Evolutionary conservation across 2,888 invertebrate species (phyloP).

Genomic region (Laspeyria flexula): DNA sequence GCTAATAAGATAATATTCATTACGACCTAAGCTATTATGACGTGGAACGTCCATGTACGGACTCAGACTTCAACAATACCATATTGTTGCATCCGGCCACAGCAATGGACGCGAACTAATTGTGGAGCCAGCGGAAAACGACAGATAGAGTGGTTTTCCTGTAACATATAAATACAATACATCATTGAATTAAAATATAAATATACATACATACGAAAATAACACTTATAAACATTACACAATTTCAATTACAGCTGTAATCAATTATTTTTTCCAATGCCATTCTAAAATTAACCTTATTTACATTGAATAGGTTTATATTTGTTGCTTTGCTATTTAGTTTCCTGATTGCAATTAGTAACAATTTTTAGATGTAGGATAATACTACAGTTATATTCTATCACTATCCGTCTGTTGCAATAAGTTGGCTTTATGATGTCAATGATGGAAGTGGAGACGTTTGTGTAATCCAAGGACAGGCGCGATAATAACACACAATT

Average conservation of each 20-base stretch:
- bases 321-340: neutral
- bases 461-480: neutral
- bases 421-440: neutral
- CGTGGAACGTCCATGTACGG: slow-evolving; percentile 36
- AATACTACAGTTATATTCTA: neutral
- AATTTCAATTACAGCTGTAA: neutral
- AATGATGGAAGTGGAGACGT: neutral
- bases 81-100: slow-evolving; percentile 46
- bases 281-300: neutral
- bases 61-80: slow-evolving; percentile 42
- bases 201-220: neutral
- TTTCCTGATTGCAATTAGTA: neutral
- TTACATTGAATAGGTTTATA: neutral
- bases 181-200: neutral
- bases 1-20: neutral
- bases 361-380: neutral
- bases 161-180: slow-evolving; percentile 8
- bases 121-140: slow-evolving; percentile 51
- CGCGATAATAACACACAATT: neutral
- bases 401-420: neutral
- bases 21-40: slow-evolving; percentile 5
- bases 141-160: slow-evolving; percentile 55
- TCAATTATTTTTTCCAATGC: neutral
- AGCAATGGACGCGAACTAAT: slow-evolving; percentile 49
- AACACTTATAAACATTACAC: neutral